phyloP scores from a whole-genome alignment of 2,888 invertebrate genomes.

The Parnassius glacialis region DNA sequence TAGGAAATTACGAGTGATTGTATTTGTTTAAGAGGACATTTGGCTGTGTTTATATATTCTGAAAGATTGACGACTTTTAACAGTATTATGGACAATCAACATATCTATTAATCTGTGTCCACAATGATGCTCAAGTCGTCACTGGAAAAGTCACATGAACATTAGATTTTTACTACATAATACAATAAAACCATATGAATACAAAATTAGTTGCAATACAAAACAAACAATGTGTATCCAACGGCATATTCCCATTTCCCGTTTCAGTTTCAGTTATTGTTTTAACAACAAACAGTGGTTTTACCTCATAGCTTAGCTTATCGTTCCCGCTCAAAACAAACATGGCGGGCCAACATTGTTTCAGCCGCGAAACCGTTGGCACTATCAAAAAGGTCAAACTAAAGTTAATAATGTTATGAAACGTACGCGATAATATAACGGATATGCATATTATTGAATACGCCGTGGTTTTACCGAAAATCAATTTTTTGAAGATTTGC shows the following conservation, averaged over 20 bases:
- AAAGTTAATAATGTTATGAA: not conserved
- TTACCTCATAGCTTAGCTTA: slow-evolving; percentile 9
- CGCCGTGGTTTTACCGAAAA: slow-evolving; percentile 15
- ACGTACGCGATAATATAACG: slow-evolving; percentile 5
- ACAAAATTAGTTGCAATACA: not conserved
- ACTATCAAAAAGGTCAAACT: slow-evolving; percentile 17
- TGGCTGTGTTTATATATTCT: too few relatives aligned
- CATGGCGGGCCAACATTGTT: slow-evolving; percentile 13
- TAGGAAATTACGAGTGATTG: too few relatives aligned
- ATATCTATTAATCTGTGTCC: too few relatives aligned
- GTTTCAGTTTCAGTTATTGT: slow-evolving; percentile 1
- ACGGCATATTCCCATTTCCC: not conserved
- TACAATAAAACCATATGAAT: not conserved
- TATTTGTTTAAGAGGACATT: too few relatives aligned
- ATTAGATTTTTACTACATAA: too few relatives aligned
- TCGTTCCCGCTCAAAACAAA: slow-evolving; percentile 10
- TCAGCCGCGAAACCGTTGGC: not conserved
- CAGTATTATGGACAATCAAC: too few relatives aligned
- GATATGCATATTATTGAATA: slow-evolving; percentile 20
- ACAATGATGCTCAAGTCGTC: too few relatives aligned
- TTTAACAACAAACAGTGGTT: slow-evolving; percentile 10
- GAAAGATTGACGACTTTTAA: too few relatives aligned
- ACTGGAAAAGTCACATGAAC: too few relatives aligned
- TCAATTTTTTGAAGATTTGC: not conserved
- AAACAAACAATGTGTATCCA: not conserved